These are phyloP conservation scores for Gymnoscelis rufifasciata DNA, from an alignment of 2,888 invertebrate species.

Conservation along the genomic window DNA sequence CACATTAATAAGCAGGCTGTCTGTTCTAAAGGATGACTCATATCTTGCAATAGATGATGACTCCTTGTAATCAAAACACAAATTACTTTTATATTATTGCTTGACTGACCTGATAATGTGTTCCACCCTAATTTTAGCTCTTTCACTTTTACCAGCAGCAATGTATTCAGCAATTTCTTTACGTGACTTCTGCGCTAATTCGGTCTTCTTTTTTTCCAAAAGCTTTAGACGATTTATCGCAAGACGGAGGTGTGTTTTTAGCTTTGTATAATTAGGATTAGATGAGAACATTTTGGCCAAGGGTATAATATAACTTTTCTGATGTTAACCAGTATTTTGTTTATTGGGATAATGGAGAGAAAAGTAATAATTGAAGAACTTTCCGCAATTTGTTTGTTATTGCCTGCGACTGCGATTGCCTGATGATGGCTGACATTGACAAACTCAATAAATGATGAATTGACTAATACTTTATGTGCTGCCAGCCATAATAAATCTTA, in stretches of 20 bases:
- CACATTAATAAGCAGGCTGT: too few species aligned
- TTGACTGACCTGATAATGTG: constrained; percentile 90
- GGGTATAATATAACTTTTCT: not conserved
- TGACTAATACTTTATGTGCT: too few species aligned
- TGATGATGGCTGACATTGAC: too few species aligned
- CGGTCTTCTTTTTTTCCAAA: constrained; percentile 98
- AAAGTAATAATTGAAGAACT: too few species aligned
- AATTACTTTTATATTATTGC: not conserved
- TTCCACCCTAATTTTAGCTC: constrained; percentile 98
- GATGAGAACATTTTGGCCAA: constrained; percentile 88
- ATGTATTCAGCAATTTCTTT: constrained; percentile 99
- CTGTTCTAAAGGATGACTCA: not conserved
- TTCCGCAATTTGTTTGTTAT: too few species aligned
- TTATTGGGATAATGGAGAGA: too few species aligned
- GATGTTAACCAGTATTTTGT: too few species aligned
- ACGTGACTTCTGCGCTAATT: constrained; percentile 95
- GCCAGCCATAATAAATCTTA: too few species aligned
- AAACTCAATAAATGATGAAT: too few species aligned
- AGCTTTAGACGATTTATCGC: constrained; percentile 96
- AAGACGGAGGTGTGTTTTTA: constrained; percentile 96
- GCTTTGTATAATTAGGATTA: constrained; percentile 94
- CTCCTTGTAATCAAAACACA: not conserved
- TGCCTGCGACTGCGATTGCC: too few species aligned
- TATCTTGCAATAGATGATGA: not conserved
- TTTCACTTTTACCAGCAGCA: constrained; percentile 88